Percentiles rank a stretch among this genome's conserved stretches.
These are phyloP conservation scores for Lasaia peninsularis DNA, from an alignment of 1,140 invertebrate genomes.

Conservation along the genomic window DNA sequence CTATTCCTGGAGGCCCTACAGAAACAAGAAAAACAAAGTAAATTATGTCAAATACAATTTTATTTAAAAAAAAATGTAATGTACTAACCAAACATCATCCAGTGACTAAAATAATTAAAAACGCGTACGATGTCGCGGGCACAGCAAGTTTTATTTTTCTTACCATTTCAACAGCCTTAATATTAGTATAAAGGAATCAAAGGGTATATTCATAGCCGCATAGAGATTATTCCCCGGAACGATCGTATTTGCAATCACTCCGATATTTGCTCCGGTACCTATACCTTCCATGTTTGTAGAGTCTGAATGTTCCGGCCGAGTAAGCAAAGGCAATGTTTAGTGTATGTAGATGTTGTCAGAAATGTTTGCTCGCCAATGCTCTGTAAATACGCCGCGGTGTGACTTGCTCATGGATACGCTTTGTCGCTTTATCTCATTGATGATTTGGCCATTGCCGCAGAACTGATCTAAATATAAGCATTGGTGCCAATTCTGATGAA, in stretches of 20 bases:
- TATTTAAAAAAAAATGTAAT: too few relatives aligned
- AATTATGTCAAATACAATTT: too few relatives aligned
- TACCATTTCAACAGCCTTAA: neutral
- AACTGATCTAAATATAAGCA: too few relatives aligned
- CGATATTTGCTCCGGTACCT: conserved; percentile 44
- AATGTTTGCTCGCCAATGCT: conserved; percentile 33
- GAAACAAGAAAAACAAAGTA: too few relatives aligned
- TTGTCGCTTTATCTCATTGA: conserved; percentile 26
- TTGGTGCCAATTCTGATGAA: too few relatives aligned
- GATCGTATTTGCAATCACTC: conserved; percentile 39
- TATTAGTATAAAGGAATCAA: neutral
- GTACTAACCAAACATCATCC: too few relatives aligned
- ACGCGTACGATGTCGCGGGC: too few relatives aligned
- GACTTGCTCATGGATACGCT: conserved; percentile 26
- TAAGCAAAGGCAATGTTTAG: conserved; percentile 53
- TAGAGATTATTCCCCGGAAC: neutral
- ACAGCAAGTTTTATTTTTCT: too few relatives aligned
- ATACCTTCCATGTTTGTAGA: conserved; percentile 34
- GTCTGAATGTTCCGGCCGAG: conserved; percentile 42
- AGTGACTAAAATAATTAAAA: too few relatives aligned
- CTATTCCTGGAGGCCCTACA: too few relatives aligned
- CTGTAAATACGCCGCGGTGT: conserved; percentile 30
- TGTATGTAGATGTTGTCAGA: conserved; percentile 33
- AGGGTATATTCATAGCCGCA: neutral
- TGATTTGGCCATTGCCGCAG: too few relatives aligned